phyloP scores from a whole-genome alignment of 2,113 vertebrate species.

The Eurypyga helias region DNA sequence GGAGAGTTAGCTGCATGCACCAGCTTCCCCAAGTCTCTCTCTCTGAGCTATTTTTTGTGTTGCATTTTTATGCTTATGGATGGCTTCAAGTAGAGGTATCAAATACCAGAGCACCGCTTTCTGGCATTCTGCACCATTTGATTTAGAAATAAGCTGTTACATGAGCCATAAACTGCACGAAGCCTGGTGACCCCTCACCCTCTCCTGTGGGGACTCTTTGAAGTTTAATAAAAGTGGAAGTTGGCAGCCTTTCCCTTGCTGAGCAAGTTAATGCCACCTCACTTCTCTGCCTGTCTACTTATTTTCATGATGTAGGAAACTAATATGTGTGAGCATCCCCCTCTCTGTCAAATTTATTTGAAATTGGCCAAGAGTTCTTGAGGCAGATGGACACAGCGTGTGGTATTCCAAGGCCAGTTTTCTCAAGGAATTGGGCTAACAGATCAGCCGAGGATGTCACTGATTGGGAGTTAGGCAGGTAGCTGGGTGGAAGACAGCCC shows the following conservation, averaged over 20 bases:
- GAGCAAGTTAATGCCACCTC: neutral
- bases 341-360: neutral
- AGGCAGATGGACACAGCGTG: neutral
- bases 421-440: neutral
- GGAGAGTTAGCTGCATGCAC: neutral
- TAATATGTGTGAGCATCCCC: neutral
- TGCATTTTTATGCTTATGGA: neutral
- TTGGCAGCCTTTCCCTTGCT: neutral
- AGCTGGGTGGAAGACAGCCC: neutral
- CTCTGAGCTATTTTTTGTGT: neutral
- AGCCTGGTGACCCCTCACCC: conserved; percentile 24
- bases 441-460: neutral
- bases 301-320: neutral
- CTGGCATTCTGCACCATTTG: neutral
- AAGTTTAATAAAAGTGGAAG: conserved; percentile 29
- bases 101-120: neutral
- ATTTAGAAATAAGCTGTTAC: conserved; percentile 6
- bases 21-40: neutral
- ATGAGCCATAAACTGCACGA: neutral
- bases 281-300: neutral
- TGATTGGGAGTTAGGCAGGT: neutral
- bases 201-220: neutral
- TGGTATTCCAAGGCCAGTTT: neutral
- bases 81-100: neutral
- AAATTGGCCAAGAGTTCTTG: neutral